Evolutionary conservation across 2,888 invertebrate genomes (phyloP).

Genomic region (Drosophila merina): DNA sequence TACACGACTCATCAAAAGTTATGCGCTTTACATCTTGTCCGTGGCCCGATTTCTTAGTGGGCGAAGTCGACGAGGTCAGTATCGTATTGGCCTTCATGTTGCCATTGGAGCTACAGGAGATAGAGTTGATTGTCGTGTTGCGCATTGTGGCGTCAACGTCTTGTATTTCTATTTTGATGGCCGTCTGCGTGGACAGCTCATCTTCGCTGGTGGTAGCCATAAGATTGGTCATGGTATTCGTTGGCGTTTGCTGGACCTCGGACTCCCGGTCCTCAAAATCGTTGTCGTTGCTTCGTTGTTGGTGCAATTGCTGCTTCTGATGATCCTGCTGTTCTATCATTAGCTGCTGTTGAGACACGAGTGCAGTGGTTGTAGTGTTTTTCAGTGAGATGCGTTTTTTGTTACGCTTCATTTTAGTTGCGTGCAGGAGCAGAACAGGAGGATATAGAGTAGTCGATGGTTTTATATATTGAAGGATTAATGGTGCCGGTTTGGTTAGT

Average conservation of each 20-base stretch:
- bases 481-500: conserved; percentile 42
- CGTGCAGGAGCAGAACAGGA: conserved; percentile 39
- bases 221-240: conserved; percentile 32
- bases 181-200: conserved; percentile 75
- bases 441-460: conserved; percentile 19
- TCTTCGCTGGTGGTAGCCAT: conserved; percentile 68
- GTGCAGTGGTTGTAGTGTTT: conserved; percentile 71
- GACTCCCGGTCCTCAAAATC: conserved; percentile 33
- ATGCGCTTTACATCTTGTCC: conserved; percentile 84
- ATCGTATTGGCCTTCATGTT: conserved; percentile 61
- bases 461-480: conserved; percentile 26
- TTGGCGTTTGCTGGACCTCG: conserved; percentile 49
- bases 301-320: conserved; percentile 73
- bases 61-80: conserved; percentile 69
- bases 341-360: conserved; percentile 81
- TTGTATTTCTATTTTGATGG: conserved; percentile 77
- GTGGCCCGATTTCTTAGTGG: conserved; percentile 77
- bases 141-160: conserved; percentile 61
- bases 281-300: conserved; percentile 47
- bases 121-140: conserved; percentile 44
- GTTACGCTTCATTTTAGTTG: conserved; percentile 67
- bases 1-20: conserved; percentile 84
- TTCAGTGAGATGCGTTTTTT: conserved; percentile 82
- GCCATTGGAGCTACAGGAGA: conserved; percentile 49
- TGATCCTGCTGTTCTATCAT: conserved; percentile 66